Evolutionary conservation across 2,888 invertebrate species (phyloP).

Genomic region (Priocnemis perturbator): DNA sequence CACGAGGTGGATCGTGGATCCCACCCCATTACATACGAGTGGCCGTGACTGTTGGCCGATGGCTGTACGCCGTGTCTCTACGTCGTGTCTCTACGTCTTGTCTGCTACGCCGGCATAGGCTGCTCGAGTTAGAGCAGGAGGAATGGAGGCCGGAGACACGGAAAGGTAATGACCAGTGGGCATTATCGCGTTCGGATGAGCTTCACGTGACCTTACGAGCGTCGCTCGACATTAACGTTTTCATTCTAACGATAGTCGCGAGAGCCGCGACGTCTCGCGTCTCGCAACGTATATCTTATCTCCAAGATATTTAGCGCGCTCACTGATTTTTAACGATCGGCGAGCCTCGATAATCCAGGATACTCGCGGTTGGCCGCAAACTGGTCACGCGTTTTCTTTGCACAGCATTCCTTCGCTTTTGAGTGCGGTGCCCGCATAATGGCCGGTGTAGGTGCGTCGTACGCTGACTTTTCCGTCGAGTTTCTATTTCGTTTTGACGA

Average conservation of each 20-base stretch:
- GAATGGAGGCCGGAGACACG: conserved; percentile 54
- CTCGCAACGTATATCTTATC: conserved; percentile 2
- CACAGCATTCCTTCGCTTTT: too few relatives aligned
- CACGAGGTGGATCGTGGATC: conserved; percentile 40
- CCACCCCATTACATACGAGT: neutral
- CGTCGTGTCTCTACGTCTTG: conserved; percentile 6
- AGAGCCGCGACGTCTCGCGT: neutral
- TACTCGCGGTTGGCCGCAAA: conserved; percentile 8
- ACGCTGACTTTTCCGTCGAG: too few relatives aligned
- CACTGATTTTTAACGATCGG: too few relatives aligned
- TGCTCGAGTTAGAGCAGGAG: conserved; percentile 53
- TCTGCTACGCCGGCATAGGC: conserved; percentile 13
- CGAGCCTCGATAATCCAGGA: conserved; percentile 12
- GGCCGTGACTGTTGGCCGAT: too few relatives aligned
- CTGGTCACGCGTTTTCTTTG: too few relatives aligned
- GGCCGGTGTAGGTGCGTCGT: too few relatives aligned
- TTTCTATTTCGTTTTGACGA: too few relatives aligned
- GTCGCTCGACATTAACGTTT: conserved; percentile 56
- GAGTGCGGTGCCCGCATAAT: too few relatives aligned
- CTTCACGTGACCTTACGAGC: conserved; percentile 44
- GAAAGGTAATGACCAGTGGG: conserved; percentile 50
- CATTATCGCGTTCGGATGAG: conserved; percentile 58
- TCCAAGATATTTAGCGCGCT: neutral
- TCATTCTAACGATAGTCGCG: conserved; percentile 32
- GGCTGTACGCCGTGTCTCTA: conserved; percentile 23